Conservation (phyloP, 2,797 vertebrate genomes). For the Vespertilio murinus region DNA sequence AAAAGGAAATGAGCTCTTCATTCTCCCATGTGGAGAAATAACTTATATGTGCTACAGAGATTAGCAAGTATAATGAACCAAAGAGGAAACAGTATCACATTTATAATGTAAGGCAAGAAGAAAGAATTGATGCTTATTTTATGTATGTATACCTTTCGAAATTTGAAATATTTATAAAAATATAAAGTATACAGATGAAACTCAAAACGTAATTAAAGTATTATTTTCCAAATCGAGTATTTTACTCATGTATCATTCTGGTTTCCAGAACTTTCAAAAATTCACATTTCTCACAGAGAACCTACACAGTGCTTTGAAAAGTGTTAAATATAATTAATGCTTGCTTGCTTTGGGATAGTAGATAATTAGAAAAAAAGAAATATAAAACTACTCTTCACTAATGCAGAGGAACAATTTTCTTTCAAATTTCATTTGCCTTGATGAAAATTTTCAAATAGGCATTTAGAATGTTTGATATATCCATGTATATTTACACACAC, state of each 20-base stretch:
- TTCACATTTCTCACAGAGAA: slow-evolving; percentile 8
- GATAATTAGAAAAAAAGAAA: slow-evolving; percentile 7
- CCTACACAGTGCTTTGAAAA: slow-evolving; percentile 26
- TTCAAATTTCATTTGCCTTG: background rate
- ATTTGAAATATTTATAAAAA: slow-evolving; percentile 12
- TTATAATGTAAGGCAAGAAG: slow-evolving; percentile 46
- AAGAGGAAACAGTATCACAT: slow-evolving; percentile 78
- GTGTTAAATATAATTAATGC: background rate
- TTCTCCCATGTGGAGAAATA: slow-evolving; percentile 69
- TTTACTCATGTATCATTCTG: background rate
- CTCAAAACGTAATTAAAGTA: slow-evolving; percentile 24
- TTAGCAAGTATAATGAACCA: slow-evolving; percentile 70
- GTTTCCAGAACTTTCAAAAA: slow-evolving; percentile 30
- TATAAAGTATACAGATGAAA: background rate
- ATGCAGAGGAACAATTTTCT: slow-evolving; percentile 13
- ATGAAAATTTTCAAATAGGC: background rate
- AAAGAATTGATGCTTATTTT: background rate
- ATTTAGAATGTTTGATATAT: background rate
- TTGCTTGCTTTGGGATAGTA: background rate
- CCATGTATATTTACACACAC: background rate
- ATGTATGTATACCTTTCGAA: background rate
- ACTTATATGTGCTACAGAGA: slow-evolving; percentile 71
- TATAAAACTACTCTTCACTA: background rate
- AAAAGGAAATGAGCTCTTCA: background rate
- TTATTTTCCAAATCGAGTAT: slow-evolving; percentile 27